Evolutionary conservation across 2,888 invertebrate species (phyloP).

Genomic region (Pantelozetes paolii): DNA sequence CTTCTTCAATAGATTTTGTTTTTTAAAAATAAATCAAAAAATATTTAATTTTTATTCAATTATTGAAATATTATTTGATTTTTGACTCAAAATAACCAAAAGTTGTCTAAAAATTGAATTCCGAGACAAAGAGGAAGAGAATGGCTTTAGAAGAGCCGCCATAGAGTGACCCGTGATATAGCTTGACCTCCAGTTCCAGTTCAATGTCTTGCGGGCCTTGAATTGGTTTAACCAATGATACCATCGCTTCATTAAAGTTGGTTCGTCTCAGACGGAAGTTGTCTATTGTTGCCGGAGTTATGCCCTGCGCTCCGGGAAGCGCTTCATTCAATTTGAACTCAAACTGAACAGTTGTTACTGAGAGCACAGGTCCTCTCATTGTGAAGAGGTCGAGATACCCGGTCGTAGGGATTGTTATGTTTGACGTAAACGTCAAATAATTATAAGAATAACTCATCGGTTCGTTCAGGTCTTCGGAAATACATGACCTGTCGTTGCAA

Average conservation of each 20-base stretch:
- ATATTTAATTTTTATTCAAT: no score
- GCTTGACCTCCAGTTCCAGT: conserved; percentile 74
- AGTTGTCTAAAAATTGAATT: conserved; percentile 66
- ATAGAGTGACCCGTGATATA: conserved; percentile 67
- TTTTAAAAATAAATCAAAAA: no score
- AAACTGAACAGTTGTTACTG: conserved; percentile 68
- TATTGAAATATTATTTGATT: background rate
- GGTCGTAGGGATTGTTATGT: conserved; percentile 64
- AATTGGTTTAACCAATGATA: conserved; percentile 69
- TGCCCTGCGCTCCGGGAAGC: conserved; percentile 58
- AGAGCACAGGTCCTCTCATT: conserved; percentile 73
- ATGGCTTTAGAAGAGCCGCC: conserved; percentile 79
- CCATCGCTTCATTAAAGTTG: conserved; percentile 66
- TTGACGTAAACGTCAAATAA: conserved; percentile 85
- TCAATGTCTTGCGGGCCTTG: conserved; percentile 87
- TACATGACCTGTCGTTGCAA: background rate
- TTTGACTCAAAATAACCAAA: background rate
- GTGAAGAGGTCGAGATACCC: conserved; percentile 75
- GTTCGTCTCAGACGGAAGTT: conserved; percentile 53
- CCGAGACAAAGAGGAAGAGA: conserved; percentile 77
- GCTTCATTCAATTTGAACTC: conserved; percentile 62
- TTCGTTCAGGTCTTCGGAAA: conserved; percentile 49
- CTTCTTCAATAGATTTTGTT: background rate
- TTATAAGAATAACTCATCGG: conserved; percentile 87
- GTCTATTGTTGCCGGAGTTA: conserved; percentile 49